Evolutionary conservation across 2,888 invertebrate species (phyloP).

Genomic region (Acanthococcus lagerstroemiae): DNA sequence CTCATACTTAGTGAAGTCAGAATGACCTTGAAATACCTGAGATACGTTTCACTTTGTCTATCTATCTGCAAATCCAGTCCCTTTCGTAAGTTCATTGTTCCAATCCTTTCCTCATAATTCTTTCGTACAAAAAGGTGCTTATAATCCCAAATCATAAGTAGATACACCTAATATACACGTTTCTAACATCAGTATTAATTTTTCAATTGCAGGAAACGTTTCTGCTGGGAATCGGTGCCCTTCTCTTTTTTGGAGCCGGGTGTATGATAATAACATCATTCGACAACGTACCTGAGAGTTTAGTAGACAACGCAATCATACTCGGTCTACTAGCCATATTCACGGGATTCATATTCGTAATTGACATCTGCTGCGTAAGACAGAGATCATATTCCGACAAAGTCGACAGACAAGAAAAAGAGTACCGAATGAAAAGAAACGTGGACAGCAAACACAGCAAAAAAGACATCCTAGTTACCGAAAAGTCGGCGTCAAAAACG

Average conservation of each 20-base stretch:
- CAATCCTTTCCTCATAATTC: too few relatives aligned
- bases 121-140: too few relatives aligned
- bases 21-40: too few relatives aligned
- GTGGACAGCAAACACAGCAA: background rate
- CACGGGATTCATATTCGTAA: conserved; percentile 53
- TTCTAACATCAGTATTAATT: too few relatives aligned
- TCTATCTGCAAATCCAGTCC: too few relatives aligned
- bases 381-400: conserved; percentile 4
- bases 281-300: conserved; percentile 56
- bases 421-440: conserved; percentile 24
- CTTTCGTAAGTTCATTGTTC: too few relatives aligned
- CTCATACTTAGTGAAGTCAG: too few relatives aligned
- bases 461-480: background rate
- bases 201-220: conserved; percentile 57
- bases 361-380: conserved; percentile 31
- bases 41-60: too few relatives aligned
- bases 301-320: conserved; percentile 61
- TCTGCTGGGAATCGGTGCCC: conserved; percentile 57
- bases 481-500: conserved; percentile 11
- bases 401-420: conserved; percentile 16
- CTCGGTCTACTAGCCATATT: conserved; percentile 56
- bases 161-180: too few relatives aligned
- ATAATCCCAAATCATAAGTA: too few relatives aligned
- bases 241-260: conserved; percentile 58
- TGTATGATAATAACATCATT: conserved; percentile 59